These are phyloP conservation scores for Brevimyrus niger DNA, from an alignment of 2,113 vertebrate species.

Conservation along the genomic window DNA sequence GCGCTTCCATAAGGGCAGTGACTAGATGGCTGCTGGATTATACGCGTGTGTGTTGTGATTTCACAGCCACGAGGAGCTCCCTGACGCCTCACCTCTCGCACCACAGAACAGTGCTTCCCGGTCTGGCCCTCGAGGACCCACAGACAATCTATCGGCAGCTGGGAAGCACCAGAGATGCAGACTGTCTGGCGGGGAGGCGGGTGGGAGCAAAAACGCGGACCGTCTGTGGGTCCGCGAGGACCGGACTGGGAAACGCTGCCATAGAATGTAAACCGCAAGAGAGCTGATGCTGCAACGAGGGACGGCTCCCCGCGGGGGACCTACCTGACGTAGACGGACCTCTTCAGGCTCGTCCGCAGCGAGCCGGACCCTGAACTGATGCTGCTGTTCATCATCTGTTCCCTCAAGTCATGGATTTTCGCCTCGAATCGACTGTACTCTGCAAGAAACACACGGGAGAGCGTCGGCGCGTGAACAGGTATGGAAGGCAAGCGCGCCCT, in stretches of 20 bases:
- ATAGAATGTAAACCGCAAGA: background rate
- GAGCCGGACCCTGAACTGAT: slow-evolving; percentile 93
- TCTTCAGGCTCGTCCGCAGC: slow-evolving; percentile 87
- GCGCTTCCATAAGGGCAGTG: background rate
- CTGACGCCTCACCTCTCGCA: background rate
- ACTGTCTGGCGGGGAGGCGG: background rate
- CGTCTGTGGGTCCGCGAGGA: background rate
- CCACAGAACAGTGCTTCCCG: background rate
- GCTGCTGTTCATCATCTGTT: slow-evolving; percentile 98
- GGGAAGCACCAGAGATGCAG: background rate
- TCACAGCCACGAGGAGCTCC: background rate
- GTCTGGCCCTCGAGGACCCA: background rate
- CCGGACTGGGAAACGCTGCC: background rate
- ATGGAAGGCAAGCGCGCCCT: too few relatives aligned
- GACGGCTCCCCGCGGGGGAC: background rate
- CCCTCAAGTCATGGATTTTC: slow-evolving; percentile 94
- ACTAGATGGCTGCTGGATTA: background rate
- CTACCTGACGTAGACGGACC: slow-evolving; percentile 79
- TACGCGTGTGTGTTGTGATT: background rate
- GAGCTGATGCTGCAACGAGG: background rate
- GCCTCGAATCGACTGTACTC: slow-evolving; percentile 96
- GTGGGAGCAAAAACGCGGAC: background rate
- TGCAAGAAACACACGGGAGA: slow-evolving; percentile 28
- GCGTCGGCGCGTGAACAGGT: background rate
- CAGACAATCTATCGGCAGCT: background rate